phyloP scores from a whole-genome alignment of 2,797 vertebrate species.

The Lophotriccus pileatus region DNA sequence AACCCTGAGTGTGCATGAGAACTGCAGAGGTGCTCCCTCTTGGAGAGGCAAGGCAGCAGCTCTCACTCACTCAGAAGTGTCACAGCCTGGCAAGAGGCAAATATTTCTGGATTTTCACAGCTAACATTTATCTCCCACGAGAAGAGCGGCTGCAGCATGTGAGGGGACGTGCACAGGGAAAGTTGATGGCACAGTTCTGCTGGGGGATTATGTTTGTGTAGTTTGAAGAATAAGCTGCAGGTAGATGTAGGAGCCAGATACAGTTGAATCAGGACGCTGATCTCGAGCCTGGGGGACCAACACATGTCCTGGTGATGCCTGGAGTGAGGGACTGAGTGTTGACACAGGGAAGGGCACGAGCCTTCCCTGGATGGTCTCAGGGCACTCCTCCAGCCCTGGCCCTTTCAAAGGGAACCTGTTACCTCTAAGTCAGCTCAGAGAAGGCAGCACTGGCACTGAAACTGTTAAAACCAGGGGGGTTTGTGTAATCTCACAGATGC shows the following conservation, averaged over 20 bases:
- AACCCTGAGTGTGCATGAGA: not conserved
- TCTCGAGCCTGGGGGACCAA: not conserved
- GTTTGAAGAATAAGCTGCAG: not conserved
- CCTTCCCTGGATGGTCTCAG: rapidly evolving
- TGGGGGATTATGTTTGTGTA: not conserved
- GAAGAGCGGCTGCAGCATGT: not conserved
- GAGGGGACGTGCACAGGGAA: not conserved
- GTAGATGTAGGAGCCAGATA: not conserved
- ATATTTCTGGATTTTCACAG: not conserved
- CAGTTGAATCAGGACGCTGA: not conserved
- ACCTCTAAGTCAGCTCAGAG: not conserved
- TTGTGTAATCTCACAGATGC: not conserved
- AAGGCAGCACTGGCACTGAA: not conserved
- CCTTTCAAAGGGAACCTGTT: not conserved
- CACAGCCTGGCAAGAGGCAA: not conserved
- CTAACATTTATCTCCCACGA: rapidly evolving
- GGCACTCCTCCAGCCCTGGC: not conserved
- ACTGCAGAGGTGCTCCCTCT: not conserved
- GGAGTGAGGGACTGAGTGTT: not conserved
- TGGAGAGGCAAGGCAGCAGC: not conserved
- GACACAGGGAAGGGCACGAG: not conserved
- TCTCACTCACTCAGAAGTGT: not conserved
- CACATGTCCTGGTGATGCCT: not conserved
- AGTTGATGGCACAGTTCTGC: not conserved
- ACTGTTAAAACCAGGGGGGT: not conserved